A percentile compares a stretch with the other conserved stretches of the same genome.
phyloP scores from a whole-genome alignment of 2,113 vertebrate genomes.

The Cyprinus carpio region DNA sequence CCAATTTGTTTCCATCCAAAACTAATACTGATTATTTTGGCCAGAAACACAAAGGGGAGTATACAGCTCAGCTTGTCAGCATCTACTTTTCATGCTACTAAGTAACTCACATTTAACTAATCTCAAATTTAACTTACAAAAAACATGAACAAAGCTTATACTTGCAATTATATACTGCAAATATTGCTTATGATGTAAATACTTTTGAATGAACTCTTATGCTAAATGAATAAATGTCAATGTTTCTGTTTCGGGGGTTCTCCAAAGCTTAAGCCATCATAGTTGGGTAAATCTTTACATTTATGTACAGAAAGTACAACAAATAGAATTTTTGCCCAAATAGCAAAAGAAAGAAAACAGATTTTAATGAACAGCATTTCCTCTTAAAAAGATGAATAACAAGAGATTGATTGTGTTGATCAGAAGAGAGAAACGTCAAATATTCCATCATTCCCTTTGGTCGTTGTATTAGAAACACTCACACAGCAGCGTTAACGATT shows the following conservation, averaged over 20 bases:
- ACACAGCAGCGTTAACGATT: not conserved
- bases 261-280: not conserved
- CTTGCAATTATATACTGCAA: not conserved
- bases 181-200: not conserved
- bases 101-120: too few species aligned
- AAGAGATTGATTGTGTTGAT: not conserved
- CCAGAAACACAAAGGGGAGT: not conserved
- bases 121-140: not conserved
- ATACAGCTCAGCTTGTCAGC: not conserved
- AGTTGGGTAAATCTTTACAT: not conserved
- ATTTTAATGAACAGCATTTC: not conserved
- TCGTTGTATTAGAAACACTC: not conserved
- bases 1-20: not conserved
- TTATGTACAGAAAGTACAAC: not conserved
- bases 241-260: not conserved
- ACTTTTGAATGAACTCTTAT: not conserved
- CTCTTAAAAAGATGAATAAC: not conserved
- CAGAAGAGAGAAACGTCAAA: not conserved
- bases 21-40: not conserved
- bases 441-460: not conserved
- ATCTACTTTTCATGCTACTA: not conserved
- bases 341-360: not conserved
- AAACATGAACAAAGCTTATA: not conserved
- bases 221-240: not conserved
- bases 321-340: not conserved